A percentile compares a stretch with the other conserved stretches of the same genome.
phyloP scores from a whole-genome alignment of 2,797 vertebrate genomes.

The Erethizon dorsatum region DNA sequence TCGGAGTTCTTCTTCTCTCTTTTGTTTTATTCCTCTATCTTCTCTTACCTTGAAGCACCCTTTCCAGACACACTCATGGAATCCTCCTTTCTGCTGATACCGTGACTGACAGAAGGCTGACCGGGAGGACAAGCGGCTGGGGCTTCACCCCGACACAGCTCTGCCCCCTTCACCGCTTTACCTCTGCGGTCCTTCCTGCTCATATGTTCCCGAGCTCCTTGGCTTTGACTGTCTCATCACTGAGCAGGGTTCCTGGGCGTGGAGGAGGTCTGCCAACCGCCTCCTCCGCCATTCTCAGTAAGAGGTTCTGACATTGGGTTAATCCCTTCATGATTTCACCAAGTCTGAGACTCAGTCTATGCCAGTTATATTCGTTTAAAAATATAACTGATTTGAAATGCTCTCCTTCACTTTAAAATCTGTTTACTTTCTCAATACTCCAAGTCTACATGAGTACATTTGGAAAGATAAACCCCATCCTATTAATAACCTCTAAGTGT shows the following conservation, averaged over 20 bases:
- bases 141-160: neutral
- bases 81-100: neutral
- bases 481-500: neutral
- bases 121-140: no score
- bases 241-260: neutral
- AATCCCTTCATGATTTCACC: neutral
- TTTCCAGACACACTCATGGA: neutral
- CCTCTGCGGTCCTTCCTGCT: neutral
- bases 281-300: neutral
- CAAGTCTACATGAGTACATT: neutral
- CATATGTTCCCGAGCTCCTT: neutral
- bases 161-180: neutral
- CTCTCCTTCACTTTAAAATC: neutral
- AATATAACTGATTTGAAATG: neutral
- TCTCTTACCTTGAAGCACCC: neutral
- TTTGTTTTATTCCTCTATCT: neutral
- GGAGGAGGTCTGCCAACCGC: neutral
- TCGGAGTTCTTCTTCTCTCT: neutral
- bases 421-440: conserved; percentile 2
- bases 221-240: neutral
- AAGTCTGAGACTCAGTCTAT: neutral
- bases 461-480: neutral
- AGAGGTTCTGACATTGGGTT: neutral
- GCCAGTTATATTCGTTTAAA: neutral
- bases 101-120: neutral